Evolutionary conservation across 2,797 vertebrate species (phyloP), one percentile per base, ranked within the genome.

Genomic region (Triplophysa yarkandensis): DNA sequence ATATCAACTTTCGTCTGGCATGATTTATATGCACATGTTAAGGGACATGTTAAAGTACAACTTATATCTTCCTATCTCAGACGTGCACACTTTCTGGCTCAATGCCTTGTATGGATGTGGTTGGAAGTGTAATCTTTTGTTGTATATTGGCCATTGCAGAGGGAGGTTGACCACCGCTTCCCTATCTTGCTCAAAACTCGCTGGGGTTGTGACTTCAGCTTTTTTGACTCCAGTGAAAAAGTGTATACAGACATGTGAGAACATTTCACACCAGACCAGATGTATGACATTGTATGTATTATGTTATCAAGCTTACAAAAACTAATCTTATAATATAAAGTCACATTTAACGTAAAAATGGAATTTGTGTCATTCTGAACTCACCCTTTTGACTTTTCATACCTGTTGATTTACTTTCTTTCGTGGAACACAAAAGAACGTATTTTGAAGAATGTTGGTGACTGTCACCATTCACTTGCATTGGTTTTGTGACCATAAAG

Each of bases 51-150:
- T 3, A 58, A n/a, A 57, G 27, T n/a, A 19, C 16, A 3, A 19
- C 3, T 32, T 32, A 19, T 67, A 43, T 50, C 17, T 25, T 14
- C 19, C 55, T 43, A 57, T 78, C 7, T 19, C 28, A 34, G 16
- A 28, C 7, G 17, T 7, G 28, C 60, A 60, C 55, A 66, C 61
- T 63, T 66, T 65, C 71, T 83, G 77, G 76, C 77, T 36, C 64
- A 70, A 65, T 79, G 77, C 81, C 78, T 79, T 82, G 78, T 82
- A 81, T 82, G 74, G 83, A 55, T 71, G 54, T 36, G 30, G 61
- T 60, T 46, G 68, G 58, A 70, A 74, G 57, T 66, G 50, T 44
- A 71, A 48, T 70, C 71, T 80, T 81, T n/a, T 65, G 11, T 60
- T 70, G 54, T 66, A 74, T 68, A 70, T 77, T 60, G 61, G 71